Evolutionary conservation across 2,113 vertebrate genomes (phyloP), one percentile per base, ranked within the genome.

Genomic region (Tamias sibiricus): DNA sequence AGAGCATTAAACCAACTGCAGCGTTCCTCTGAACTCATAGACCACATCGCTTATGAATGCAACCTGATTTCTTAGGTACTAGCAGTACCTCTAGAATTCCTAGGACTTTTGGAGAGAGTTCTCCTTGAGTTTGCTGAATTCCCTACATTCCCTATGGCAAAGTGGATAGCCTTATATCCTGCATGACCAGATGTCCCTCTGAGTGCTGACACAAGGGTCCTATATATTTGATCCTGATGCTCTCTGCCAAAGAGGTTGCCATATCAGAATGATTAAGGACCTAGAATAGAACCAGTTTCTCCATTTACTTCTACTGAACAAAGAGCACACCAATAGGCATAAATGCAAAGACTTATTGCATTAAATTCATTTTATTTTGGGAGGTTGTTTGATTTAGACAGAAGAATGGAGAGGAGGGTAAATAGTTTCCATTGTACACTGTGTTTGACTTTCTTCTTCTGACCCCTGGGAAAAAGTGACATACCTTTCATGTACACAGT

Each of bases 221-320:
- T 47, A 0, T 75, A 40, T 7, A 86, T 24, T 77, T 85, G 71
- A 89, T 76, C 49, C 49, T 68, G 28, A 68, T 86, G 54, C 17
- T 83, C 19, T 44, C 22, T 40, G 47, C 7, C 26, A 59, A 68
- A 71, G 12, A 88, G 20, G 8, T 13, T 87, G 35, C 42, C 35
- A 47, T 93, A 40, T 44, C 59, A 75, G 54, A 69, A 93, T 87
- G 16, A 84, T 42, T 68, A 80, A 91, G 47, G 64, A 85, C 62
- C 62, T 92, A 57, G 42, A 93, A 75, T 44, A 35, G 26, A 91
- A 89, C 30, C 90, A 86, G 68, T 42, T 69, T 90, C 35, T 89
- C 35, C 82, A 0, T 54, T 84, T 47, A 86, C 16, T 82, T n/a
- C 32, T 75, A 20, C 28, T 91, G 59, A 83, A 54, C 49, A 80